Base-by-base conservation (phyloP, 2,113 vertebrate genomes). In the Osmerus mordax region DNA sequence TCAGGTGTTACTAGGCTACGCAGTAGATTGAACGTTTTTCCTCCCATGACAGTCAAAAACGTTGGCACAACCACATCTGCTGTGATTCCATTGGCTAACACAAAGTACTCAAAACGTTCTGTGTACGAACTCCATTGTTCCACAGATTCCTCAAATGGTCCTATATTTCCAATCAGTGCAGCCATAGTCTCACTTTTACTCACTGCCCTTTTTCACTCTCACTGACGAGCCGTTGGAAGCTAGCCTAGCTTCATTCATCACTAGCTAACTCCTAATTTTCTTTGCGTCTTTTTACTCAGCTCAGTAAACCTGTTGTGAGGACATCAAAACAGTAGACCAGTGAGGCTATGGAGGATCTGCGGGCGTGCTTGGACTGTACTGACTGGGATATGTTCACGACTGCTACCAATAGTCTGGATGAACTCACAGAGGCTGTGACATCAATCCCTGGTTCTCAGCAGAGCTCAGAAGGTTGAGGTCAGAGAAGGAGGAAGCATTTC, bases 61-160 rank as follows among this genome's bases (percentile, higher is more conserved):
- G 66, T 73, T 52, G 70, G 56, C 63, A 74, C 67, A 1, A 63
- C 15, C 4, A 67, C 68, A 72, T 76, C n/a, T n/a, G n/a, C n/a
- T n/a, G n/a, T n/a, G n/a, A n/a, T n/a, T 6, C 65, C 25, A 15
- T 76, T 80, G 65, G 70, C 65, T 16, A 65, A 28, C 3, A 65
- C 54, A 70, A 76, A 73, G 51, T 70, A 69, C 18, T 72, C 73
- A 76, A 72, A 75, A n/a, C 56, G n/a, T n/a, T 79, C 72, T 0
- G 72, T 79, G 3, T 71, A 78, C 2, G 56, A 56, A 69, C 32
- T 32, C 32, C 32, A 32, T 6, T 32, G 32, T 32, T 32, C 32
- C 32, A 32, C 32, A 3, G 32, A 32, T 6, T 32, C 32, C 3
- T 32, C 32, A 32, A 32, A 32, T 6, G 32, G 32, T 32, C 32